Evolutionary conservation across 2,113 vertebrate species (phyloP), one percentile per base, ranked within the genome.

Genomic region (Aramus guarauna): DNA sequence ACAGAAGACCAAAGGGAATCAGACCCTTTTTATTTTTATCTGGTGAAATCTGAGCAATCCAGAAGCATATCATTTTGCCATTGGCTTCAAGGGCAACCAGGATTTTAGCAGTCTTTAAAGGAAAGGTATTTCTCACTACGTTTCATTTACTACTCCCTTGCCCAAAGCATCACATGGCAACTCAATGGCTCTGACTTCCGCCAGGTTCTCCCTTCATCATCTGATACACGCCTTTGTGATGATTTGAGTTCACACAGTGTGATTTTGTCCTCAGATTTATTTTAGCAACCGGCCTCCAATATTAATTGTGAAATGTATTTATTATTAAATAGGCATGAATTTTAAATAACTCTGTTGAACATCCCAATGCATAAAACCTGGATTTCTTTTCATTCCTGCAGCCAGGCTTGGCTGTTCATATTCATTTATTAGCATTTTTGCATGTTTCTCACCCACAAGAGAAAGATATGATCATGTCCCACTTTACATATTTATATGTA

Each of bases 241-340:
- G 27, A 15, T 8, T 87, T 6, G 2, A 81, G 43, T 15, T 48
- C 80, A 37, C 64, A 37, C 43, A 13, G 47, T 11, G 50, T 1
- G 14, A 21, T 72, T 94, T 80, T 71, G 39, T 75, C 60, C 68
- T 68, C 52, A 2, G 29, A 36, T 74, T 71, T 12, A 74, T 5
- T 53, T 72, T 92, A 89, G 32, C 45, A 67, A n/a, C 56, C 43
- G 60, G 39, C 19, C 84, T 94, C 69, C 80, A 68, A 76, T 62
- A 69, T 62, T 94, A 87, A 95, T 76, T 96, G 86, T 27, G 53
- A 73, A 79, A 55, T 20, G 50, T 73, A 94, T 97, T 88, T 75
- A 95, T 95, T 96, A 97, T 95, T 94, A 95, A 95, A 14, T 32
- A 96, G 80, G 62, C 73, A 95, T 92, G 41, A 92, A 95, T 97